Conservation (phyloP, 2,888 invertebrate species). For the Meta bourneti region DNA sequence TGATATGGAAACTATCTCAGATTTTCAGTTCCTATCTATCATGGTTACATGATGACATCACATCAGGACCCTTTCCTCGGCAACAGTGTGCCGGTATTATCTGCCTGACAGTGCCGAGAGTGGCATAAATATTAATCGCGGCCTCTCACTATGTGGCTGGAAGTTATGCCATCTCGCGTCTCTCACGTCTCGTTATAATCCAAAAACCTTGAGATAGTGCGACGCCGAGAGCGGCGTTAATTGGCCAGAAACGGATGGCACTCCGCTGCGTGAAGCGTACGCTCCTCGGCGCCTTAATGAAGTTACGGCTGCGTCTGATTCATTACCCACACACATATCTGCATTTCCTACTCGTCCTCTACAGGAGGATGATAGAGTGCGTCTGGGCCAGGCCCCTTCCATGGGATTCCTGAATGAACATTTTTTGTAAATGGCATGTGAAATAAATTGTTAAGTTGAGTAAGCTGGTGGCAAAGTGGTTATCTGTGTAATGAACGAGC, state of each 20-base stretch:
- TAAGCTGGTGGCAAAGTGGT: too few relatives aligned
- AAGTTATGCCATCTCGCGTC: conserved; percentile 11
- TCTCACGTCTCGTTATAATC: neutral
- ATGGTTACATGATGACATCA: too few relatives aligned
- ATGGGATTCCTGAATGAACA: too few relatives aligned
- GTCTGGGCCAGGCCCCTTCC: neutral
- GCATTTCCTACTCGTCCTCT: neutral
- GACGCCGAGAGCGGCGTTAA: neutral
- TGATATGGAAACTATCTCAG: too few relatives aligned
- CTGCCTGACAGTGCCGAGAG: too few relatives aligned
- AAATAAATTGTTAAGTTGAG: too few relatives aligned
- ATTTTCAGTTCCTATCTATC: too few relatives aligned
- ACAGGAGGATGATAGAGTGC: conserved; percentile 1
- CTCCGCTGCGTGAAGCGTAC: neutral
- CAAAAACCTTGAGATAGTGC: conserved; percentile 13
- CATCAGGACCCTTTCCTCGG: too few relatives aligned
- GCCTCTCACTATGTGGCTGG: neutral
- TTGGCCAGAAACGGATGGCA: neutral
- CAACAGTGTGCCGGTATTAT: too few relatives aligned
- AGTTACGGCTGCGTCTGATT: neutral
- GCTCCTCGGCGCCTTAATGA: neutral
- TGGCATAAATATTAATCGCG: conserved; percentile 32
- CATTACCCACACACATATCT: neutral
- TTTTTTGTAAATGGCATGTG: too few relatives aligned
- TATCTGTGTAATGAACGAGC: too few relatives aligned